Evolutionary conservation across 2,113 vertebrate genomes (phyloP), one percentile per base, ranked within the genome.

Genomic region (Indicator indicator): DNA sequence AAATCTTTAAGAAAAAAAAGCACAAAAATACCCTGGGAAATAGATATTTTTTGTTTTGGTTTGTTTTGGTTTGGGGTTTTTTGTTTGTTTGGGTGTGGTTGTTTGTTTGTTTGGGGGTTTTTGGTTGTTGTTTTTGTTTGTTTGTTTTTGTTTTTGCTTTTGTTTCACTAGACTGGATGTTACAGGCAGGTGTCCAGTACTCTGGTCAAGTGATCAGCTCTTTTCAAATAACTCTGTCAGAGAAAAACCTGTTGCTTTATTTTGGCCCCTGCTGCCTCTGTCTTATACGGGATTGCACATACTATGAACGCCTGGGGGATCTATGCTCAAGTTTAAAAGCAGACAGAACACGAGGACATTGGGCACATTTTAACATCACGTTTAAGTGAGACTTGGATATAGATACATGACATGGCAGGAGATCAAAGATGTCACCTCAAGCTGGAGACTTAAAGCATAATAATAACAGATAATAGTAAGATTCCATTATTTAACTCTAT

Each of bases 291-390:
- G 59, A 71, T 42, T 83, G 36, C 42, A 62, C 3, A 4, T 30
- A 72, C 23, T 72, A 14, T 1, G 1, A 88, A 75, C 83, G 70
- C 78, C 90, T 72, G 54, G 30, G 50, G 81, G 52, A 88, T 55
- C 42, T 77, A 32, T 27, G 74, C 33, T 91, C 20, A 73, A 55
- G 20, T 88, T 91, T 86, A 93, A 95, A 91, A 94, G n/a, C 73
- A 88, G 90, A 67, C 38, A 80, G 81, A 92, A 69, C 3, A 3
- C 40, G 50, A 59, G 74, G 23, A 30, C 24, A 46, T 16, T 70
- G 55, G 40, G 4, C 23, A 46, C n/a, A 28, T 65, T 80, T 30
- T 33, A 68, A 26, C 15, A 46, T 2, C 11, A 28, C 42, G 18
- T 88, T 90, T 87, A 72, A 78, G 54, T 28, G 9, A 76, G 12